Percentiles rank a stretch among this genome's conserved stretches.
phyloP scores from a whole-genome alignment of 2,797 vertebrate genomes.

The Phoxinus dragarum region DNA sequence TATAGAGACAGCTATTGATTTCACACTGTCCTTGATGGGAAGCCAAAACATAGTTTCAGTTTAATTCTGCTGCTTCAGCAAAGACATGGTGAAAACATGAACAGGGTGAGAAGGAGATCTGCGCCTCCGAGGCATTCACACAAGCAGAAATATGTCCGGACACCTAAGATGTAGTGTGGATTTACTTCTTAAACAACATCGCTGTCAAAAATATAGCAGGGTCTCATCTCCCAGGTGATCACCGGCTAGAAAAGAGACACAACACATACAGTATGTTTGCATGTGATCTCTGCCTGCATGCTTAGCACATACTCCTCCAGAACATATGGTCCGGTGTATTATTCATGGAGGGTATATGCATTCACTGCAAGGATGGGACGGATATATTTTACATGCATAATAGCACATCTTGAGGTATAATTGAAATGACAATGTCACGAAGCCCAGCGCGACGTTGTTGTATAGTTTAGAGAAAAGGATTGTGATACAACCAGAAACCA shows the following conservation, averaged over 20 bases:
- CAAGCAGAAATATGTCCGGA: background rate
- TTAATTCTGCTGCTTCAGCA: slow-evolving; percentile 57
- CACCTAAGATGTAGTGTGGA: background rate
- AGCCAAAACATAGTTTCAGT: slow-evolving; percentile 65
- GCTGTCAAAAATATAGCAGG: background rate
- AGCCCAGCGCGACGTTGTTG: background rate
- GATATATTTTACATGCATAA: slow-evolving; percentile 32
- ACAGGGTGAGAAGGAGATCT: background rate
- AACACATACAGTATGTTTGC: background rate
- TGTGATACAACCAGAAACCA: slow-evolving; percentile 48
- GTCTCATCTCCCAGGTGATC: background rate
- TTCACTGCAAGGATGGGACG: background rate
- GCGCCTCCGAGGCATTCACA: background rate
- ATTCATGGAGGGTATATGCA: slow-evolving; percentile 9
- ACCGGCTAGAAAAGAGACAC: background rate
- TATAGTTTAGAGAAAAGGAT: slow-evolving; percentile 35
- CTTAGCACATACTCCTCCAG: slow-evolving; percentile 45
- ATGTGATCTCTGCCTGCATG: slow-evolving; percentile 27
- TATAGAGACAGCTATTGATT: slow-evolving; percentile 74
- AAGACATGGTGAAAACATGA: slow-evolving; percentile 34
- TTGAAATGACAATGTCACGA: slow-evolving; percentile 36
- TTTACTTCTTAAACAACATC: slow-evolving; percentile 24
- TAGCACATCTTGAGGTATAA: slow-evolving; percentile 24
- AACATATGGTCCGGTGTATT: slow-evolving; percentile 48
- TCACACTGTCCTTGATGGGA: slow-evolving; percentile 59